A percentile compares a stretch with the other conserved stretches of the same genome.
Conservation (phyloP, 2,113 vertebrate species). For the Calypte anna region DNA sequence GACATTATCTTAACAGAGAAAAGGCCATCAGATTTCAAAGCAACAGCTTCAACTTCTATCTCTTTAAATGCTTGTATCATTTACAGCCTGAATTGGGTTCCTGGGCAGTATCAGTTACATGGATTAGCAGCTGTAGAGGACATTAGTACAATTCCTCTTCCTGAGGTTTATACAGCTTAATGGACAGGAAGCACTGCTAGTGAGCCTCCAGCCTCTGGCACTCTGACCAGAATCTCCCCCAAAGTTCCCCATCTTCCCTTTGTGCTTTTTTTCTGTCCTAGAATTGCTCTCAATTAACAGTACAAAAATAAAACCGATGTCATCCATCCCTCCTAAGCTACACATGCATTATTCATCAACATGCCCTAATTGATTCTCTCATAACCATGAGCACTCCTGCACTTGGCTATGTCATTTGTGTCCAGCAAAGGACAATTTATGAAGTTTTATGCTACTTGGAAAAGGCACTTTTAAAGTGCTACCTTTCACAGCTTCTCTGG, state of each 20-base stretch:
- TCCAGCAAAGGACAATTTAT: conserved; percentile 28
- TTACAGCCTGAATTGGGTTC: conserved; percentile 42
- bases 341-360: conserved; percentile 64
- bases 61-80: conserved; percentile 42
- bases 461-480: conserved; percentile 19
- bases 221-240: background rate
- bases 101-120: conserved; percentile 36
- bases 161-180: conserved; percentile 53
- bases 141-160: conserved; percentile 40
- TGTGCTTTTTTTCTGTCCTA: conserved; percentile 29
- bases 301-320: conserved; percentile 62
- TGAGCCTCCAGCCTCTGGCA: background rate
- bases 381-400: conserved; percentile 50
- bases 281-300: conserved; percentile 61
- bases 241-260: conserved; percentile 11
- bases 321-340: conserved; percentile 56
- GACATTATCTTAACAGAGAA: background rate
- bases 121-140: conserved; percentile 44
- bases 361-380: conserved; percentile 60
- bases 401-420: conserved; percentile 13
- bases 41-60: background rate
- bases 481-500: background rate
- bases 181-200: conserved; percentile 51
- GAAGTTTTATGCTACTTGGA: background rate
- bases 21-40: conserved; percentile 28